Base-by-base conservation (phyloP, 2,888 invertebrate genomes). In the Melipona beecheii region DNA sequence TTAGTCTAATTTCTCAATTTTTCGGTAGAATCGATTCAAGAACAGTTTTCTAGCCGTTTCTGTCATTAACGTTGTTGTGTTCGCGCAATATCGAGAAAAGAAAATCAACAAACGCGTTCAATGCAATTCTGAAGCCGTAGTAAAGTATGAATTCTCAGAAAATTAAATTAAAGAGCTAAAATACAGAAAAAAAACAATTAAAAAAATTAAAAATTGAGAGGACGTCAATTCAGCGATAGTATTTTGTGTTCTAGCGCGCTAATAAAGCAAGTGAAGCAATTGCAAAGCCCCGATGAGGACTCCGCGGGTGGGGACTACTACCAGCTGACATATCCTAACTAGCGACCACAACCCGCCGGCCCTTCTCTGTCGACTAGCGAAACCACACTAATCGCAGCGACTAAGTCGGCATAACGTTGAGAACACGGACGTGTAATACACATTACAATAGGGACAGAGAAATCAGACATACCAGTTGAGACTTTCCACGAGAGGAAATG, bases 201-300 rank as follows among this genome's bases (percentile, higher is more conserved):
- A 56, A 56, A 62, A 64, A 66, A 54, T 58, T 81, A 66, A 60
- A 72, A 43, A 76, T 74, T 73, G 58, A 50, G 43, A 85, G 69
- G 60, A 75, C 77, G 75, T 77, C 66, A 88, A 87, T 87, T 89
- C 87, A 89, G 89, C 86, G 87, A 90, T 86, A 89, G 89, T 89
- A 85, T 94, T 94, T 93, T 94, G 93, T 93, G 93, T 94, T 94
- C 93, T 94, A 94, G 94, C 92, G 93, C 91, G 93, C 93, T 93
- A 91, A 90, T 93, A 93, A 93, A 92, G 89, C 93, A 91, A 93
- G 93, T 92, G 93, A 93, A 92, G 93, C 92, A 93, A 93, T 92
- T 92, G 92, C 93, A 92, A 93, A 93, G 90, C 90, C 90, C 91
- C 88, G 93, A 92, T 90, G 93, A 94, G 92, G 93, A 93, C 90